Percentiles rank a stretch among this genome's conserved stretches.
Conservation (phyloP, 2,113 vertebrate species). For the Chloebia gouldiae region DNA sequence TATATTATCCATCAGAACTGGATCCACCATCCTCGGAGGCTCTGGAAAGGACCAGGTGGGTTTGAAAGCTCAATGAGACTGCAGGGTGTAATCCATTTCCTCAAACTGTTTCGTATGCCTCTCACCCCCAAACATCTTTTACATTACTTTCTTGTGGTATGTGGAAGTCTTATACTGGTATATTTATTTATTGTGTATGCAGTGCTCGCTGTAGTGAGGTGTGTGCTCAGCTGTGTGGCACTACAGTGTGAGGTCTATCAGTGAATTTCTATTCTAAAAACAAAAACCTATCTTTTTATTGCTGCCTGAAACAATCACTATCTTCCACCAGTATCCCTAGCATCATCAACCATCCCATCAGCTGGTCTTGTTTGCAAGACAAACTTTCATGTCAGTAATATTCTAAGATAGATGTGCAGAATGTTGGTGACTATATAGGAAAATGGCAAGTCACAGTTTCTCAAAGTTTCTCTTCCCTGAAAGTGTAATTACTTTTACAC, state of each 20-base stretch:
- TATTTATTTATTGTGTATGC: not conserved
- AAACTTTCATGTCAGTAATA: not conserved
- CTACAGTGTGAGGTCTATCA: not conserved
- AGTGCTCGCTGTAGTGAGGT: not conserved
- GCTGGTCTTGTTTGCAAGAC: not conserved
- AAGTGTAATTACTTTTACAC: not conserved
- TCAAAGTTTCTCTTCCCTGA: not conserved
- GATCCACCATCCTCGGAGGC: not conserved
- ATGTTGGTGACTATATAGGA: not conserved
- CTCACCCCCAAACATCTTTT: not conserved
- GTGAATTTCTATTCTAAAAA: not conserved
- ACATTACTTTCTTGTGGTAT: not conserved
- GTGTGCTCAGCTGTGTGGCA: not conserved
- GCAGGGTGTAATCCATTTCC: not conserved
- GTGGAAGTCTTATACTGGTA: not conserved
- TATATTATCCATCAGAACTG: not conserved
- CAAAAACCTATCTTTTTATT: not conserved
- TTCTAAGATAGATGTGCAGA: not conserved
- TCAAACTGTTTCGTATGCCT: not conserved
- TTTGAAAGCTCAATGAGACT: not conserved
- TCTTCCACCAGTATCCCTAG: not conserved
- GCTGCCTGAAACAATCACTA: not conserved
- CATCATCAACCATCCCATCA: not conserved
- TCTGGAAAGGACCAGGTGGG: not conserved
- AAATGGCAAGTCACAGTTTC: not conserved